Percentiles rank a stretch among this genome's conserved stretches.
phyloP scores from a whole-genome alignment of 1,140 invertebrate species.

The Formica exsecta region DNA sequence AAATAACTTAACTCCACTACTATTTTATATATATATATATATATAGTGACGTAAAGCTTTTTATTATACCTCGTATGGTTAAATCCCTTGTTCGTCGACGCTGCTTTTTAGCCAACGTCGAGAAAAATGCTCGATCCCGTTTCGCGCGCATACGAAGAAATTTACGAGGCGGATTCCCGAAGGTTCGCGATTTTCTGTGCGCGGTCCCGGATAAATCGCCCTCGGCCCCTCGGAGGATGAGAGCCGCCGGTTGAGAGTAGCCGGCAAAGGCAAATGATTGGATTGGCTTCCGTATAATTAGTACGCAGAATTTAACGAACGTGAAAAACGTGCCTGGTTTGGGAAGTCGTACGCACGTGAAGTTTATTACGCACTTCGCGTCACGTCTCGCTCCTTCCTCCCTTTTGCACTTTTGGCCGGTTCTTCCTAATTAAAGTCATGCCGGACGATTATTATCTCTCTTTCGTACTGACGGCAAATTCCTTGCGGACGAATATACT shows the following conservation, averaged over 20 bases:
- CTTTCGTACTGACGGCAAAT: neutral
- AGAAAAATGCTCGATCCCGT: conserved; percentile 5
- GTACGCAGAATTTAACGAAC: conserved; percentile 58
- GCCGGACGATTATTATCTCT: conserved; percentile 9
- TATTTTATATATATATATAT: neutral
- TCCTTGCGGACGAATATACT: neutral
- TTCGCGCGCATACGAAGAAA: conserved; percentile 30
- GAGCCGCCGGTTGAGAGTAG: neutral
- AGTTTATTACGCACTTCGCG: conserved; percentile 45
- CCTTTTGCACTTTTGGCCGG: conserved; percentile 19
- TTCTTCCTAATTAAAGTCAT: conserved; percentile 50
- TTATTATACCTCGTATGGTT: neutral
- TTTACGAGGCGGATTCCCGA: conserved; percentile 48
- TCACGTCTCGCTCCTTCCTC: neutral
- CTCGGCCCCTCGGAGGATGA: conserved; percentile 12
- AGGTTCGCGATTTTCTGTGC: conserved; percentile 44
- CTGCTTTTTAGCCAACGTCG: conserved; percentile 20
- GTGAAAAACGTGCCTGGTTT: conserved; percentile 42
- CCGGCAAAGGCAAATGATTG: conserved; percentile 53
- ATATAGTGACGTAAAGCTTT: neutral
- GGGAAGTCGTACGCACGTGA: conserved; percentile 33
- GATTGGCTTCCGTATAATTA: conserved; percentile 60
- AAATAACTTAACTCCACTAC: neutral
- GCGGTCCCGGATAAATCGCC: conserved; percentile 12
- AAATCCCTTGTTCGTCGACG: neutral